Evolutionary conservation across 2,797 vertebrate species (phyloP), one percentile per base, ranked within the genome.

Genomic region (Schizothorax lantsangensis): DNA sequence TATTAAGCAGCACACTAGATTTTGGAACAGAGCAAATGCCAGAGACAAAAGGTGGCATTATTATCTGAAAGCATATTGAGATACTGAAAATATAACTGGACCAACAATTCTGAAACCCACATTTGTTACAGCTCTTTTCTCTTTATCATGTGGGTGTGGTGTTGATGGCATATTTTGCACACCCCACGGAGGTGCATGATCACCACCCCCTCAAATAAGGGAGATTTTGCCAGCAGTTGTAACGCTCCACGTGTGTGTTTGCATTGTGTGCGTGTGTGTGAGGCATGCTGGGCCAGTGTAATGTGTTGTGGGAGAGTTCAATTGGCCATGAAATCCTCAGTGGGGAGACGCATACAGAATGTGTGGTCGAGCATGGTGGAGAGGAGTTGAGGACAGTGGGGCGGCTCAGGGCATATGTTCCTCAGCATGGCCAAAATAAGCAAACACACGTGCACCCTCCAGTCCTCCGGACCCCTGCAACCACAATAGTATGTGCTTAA

Each of bases 261-360:
- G 54, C 49, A 80, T 86, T 69, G 54, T 78, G 72, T 68, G 33
- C 21, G 40, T 84, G 47, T 72, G 45, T 83, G 73, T 57, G 64
- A 54, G 78, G 68, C 85, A 87, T 73, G 83, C 84, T 89, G 84
- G 69, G 86, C 54, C 86, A 79, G 81, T 71, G 81, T 80, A 82
- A 86, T 86, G 69, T 83, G 47, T 80, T 83, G 62, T 80, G 54
- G 74, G 79, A 62, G 78, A 62, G 83, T 79, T 89, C 89, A 91
- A 89, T 92, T 90, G 89, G 81, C 87, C 90, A 90, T 92, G 88
- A 92, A 91, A 92, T 91, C 84, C 85, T 82, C 83, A 72, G 88
- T 88, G 88, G 88, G 84, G 80, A 89, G 85, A 79, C 57, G 72
- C 91, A 89, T 91, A 83, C 85, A 86, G 84, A 87, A 87, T 90